These are phyloP conservation scores for Miniopterus natalensis DNA, from an alignment of 2,113 vertebrate species.

Conservation along the genomic window DNA sequence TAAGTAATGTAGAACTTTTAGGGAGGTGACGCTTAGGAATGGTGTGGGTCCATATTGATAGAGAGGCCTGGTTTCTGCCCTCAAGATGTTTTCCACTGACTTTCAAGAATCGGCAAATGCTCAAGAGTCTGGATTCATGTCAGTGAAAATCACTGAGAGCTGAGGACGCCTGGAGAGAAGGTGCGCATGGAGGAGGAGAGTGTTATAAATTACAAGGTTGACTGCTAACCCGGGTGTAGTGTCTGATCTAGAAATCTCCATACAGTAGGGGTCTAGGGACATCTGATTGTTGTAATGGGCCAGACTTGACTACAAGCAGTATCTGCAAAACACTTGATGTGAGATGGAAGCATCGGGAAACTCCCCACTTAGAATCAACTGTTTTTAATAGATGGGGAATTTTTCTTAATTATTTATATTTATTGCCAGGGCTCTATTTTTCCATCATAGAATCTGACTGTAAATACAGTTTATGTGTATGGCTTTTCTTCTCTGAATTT, in stretches of 20 bases:
- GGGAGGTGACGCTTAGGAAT: neutral
- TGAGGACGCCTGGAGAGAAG: neutral
- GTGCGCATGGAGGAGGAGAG: accelerated
- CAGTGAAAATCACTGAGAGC: neutral
- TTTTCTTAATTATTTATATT: neutral
- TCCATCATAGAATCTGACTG: neutral
- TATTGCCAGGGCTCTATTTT: neutral
- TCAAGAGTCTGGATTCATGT: neutral
- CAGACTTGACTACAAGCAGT: neutral
- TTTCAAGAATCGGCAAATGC: neutral
- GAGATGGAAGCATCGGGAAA: neutral
- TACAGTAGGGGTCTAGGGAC: neutral
- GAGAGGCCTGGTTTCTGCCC: neutral
- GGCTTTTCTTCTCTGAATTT: slow-evolving; percentile 10
- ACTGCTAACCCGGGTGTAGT: neutral
- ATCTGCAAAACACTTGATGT: neutral
- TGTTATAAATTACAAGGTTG: neutral
- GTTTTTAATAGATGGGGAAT: neutral
- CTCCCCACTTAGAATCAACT: neutral
- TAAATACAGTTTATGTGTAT: neutral
- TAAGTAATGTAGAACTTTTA: neutral
- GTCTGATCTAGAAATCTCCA: neutral
- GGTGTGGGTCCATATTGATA: neutral
- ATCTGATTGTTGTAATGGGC: neutral
- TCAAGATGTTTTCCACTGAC: neutral